Evolutionary conservation across 2,113 vertebrate species (phyloP), one percentile per base, ranked within the genome.

Genomic region (Rana temporaria): DNA sequence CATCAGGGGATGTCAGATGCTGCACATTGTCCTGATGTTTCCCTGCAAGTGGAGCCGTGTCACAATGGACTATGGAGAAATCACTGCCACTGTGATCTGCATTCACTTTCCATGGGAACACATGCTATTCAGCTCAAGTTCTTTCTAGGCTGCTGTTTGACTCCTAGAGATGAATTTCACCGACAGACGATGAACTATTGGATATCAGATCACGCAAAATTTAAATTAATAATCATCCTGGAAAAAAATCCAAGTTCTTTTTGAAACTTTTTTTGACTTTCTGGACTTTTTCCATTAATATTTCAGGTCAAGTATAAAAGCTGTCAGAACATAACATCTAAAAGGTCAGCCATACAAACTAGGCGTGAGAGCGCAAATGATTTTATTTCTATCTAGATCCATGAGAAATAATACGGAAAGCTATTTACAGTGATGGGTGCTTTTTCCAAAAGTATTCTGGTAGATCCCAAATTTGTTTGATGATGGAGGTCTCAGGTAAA

Each of bases 1-100:
- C 78, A 80, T 80, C 57, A 68, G 64, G 34, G 42, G 56, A 73
- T 59, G 70, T 73, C 70, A 72, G 22, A 55, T 30, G 70, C 52
- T 24, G 78, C 55, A 80, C 62, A 80, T 59, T 80, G 57, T 62
- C 67, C 56, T 62, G 65, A 48, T 70, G 55, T 62, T 53, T 66
- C 53, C 65, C 64, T 59, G 66, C 17, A 60, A 26, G 62, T 20
- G 63, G n/a, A 16, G 65, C 32, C 18, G 30, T 22, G 66, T 70
- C 38, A 57, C 55, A 42, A 71, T 62, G 67, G 60, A 65, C 30
- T 67, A 57, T 67, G 76, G 52, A 78, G 38, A 15, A 52, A 53
- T 52, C 34, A 17, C 15, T 78, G 22, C n/a, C 12, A 6, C 1
- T 12, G 26, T 38, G 19, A 18, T 24, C 9, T 48, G 55, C 63